Base-by-base conservation (phyloP, 2,888 invertebrate genomes). In the Sinodicranocentrus sp. region DNA sequence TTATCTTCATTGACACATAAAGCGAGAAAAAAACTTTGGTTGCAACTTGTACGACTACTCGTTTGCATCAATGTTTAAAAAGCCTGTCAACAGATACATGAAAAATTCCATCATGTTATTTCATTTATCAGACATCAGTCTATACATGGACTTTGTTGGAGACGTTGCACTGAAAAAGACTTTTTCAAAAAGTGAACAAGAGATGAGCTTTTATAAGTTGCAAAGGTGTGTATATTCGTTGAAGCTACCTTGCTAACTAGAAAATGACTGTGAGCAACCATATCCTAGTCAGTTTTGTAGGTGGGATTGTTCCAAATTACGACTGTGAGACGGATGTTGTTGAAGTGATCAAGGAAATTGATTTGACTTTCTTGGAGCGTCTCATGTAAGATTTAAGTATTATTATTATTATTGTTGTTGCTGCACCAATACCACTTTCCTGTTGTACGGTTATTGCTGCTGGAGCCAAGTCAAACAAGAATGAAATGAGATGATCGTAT, bases 321-420 rank as follows among this genome's bases (percentile, higher is more conserved):
- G 67, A 59, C 63, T 54, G 39, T 73, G 80, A 73, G 73, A 73
- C 72, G 73, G 80, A 73, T 80, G 80, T 80, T 73, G 80, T 80
- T 80, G 57, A 73, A 67, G 59, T 65, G 80, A 80, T 80, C 67
- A 73, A 73, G 80, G 80, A 80, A 80, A 80, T 80, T 80, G 80
- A 73, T 80, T 80, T 73, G 80, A 73, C 80, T 80, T 17, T 80
- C 73, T 71, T 71, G 65, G 71, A 72, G 71, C 77, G 68, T 77
- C 68, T 77, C 77, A 68, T 68, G 68, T 68, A 77, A 68, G 77
- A 68, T 71, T 79, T 79, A 79, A 79, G 26, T 52, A 71, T 48
- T 63, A 79, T 48, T 70, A 71, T 79, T 79, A 79, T 79, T 70
- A 52, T 72, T 71, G 54, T 65, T 77, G 59, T 77, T 68, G 59